Evolutionary conservation across 2,888 invertebrate genomes (phyloP), one percentile per base, ranked within the genome.

Genomic region (Heliconius ethilla): DNA sequence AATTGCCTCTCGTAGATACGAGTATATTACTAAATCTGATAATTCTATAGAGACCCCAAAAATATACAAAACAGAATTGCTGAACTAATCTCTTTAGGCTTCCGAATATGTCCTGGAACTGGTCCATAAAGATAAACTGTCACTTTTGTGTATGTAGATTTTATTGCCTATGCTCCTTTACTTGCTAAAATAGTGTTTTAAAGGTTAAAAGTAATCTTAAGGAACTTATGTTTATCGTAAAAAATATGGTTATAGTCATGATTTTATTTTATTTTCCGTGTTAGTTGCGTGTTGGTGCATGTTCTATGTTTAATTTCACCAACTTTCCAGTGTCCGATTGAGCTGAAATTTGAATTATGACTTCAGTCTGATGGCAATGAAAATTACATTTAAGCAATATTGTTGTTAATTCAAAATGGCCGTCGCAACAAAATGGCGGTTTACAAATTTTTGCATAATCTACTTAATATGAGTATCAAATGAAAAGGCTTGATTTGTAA

Each of bases 131-230:
- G 78, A 67, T 70, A 74, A 74, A 67, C 66, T 80, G 70, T 70
- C 75, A 78, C 74, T 75, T 76, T 76, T 80, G 75, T 76, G 62
- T 55, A 70, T 75, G 62, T 55, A 70, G 59, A 29, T 76, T 80
- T 78, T 76, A 78, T 72, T 59, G 76, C 79, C 62, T 70, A 55
- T 45, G 62, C 51, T 22, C 55, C 6, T 29, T 55, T 51, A 13
- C 22, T 33, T 3, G 13, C n/a, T n/a, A n/a, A n/a, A n/a, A n/a
- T n/a, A n/a, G n/a, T n/a, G n/a, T n/a, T n/a, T n/a, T n/a, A n/a
- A n/a, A n/a, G n/a, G n/a, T n/a, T n/a, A n/a, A n/a, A n/a, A n/a
- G n/a, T 40, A 10, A 15, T 40, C n/a, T 27, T 27, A 27, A 27
- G 27, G 27, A 27, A 27, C 27, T 27, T 27, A 27, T 27, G 27